Base-by-base conservation (phyloP, 2,113 vertebrate species). In the Neolamprologus devosi region DNA sequence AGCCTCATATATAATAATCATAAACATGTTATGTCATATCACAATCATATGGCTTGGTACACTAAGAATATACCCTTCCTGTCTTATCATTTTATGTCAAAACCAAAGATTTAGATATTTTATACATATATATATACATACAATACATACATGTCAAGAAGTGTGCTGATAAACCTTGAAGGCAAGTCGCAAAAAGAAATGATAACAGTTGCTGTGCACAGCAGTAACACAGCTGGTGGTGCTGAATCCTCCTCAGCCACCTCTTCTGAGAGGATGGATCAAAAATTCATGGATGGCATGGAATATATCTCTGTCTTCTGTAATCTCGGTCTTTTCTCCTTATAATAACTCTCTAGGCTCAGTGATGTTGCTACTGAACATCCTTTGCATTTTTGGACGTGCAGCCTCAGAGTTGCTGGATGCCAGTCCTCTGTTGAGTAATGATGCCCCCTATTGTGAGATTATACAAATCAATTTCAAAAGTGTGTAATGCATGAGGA, bases 301-400 rank as follows among this genome's bases (percentile, higher is more conserved):
- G 45, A 93, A 84, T 68, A 45, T 90, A 55, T 54, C 17, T 84
- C 33, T 57, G 87, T 88, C 93, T 88, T 86, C 37, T 81, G 28
- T 86, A 26, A 54, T 86, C 65, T 82, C 17, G 1, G 58, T 57
- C 51, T 53, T 47, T 54, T 85, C 55, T 57, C 63, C 33, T 21
- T 17, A 70, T 70, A 54, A 79, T 79, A 78, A 68, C 23, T 60
- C 42, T 45, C 7, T 68, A 14, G 35, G 9, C 9, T 80, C 60
- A 60, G 19, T 84, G 82, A 81, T 30, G 54, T 63, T 47, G n/a
- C 63, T 28, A 37, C 47, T 11, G 12, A 85, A 33, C 37, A 7
- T 55, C 21, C 5, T 51, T 68, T 85, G 33, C 51, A 23, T 53
- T 37, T 26, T 21, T 26, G 33, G 33, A 81, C 70, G 51, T 42